Percentiles rank a stretch among this genome's conserved stretches.
Conservation (phyloP, 2,797 vertebrate genomes). For the Bryconaethiops microstoma region DNA sequence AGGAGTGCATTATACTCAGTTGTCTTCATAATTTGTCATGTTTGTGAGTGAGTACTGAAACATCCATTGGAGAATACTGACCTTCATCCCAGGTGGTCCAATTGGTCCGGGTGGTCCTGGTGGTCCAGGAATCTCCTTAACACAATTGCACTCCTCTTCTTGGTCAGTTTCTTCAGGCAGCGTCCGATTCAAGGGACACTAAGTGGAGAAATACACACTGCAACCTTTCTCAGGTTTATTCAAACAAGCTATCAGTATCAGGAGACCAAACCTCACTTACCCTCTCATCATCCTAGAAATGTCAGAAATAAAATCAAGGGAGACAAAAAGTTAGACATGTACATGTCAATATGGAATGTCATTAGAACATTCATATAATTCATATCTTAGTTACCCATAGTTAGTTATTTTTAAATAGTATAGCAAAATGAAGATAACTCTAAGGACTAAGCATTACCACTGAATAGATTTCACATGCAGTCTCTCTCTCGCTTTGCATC, state of each 20-base stretch:
- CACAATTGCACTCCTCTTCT: constrained; percentile 70
- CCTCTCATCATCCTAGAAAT: constrained; percentile 79
- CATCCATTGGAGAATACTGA: background rate
- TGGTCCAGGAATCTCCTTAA: constrained; percentile 65
- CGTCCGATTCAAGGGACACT: constrained; percentile 78
- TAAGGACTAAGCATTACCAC: constrained; percentile 68
- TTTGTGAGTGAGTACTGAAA: background rate
- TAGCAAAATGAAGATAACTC: no score
- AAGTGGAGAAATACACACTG: constrained; percentile 33
- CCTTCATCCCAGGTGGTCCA: constrained; percentile 39
- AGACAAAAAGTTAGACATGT: constrained; percentile 29
- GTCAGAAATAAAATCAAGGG: constrained; percentile 38
- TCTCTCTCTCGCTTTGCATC: constrained; percentile 82
- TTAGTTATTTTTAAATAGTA: no score
- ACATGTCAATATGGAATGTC: no score
- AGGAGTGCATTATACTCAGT: no score
- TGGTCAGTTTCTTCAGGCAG: constrained; percentile 52
- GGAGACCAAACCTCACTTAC: constrained; percentile 64
- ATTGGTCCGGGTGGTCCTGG: constrained; percentile 71
- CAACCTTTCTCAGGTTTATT: background rate
- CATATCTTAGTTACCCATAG: no score
- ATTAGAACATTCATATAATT: no score
- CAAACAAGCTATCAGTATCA: background rate
- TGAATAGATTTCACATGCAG: constrained; percentile 84
- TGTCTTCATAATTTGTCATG: no score